These are phyloP conservation scores for Grammatotria lemairii DNA, from an alignment of 2,113 vertebrate species.

Conservation along the genomic window DNA sequence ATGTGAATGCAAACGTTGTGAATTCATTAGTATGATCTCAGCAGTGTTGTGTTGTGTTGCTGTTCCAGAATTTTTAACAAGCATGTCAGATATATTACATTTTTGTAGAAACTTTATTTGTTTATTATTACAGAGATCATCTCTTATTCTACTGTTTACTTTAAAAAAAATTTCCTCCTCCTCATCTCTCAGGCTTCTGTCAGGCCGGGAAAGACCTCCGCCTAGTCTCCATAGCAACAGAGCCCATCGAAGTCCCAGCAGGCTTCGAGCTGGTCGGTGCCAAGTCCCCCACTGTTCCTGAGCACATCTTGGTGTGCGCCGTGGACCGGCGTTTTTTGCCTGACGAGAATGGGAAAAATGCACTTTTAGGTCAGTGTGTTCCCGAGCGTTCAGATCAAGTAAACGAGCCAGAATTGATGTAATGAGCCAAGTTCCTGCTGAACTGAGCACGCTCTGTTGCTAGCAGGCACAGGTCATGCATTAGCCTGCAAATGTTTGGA, in stretches of 20 bases:
- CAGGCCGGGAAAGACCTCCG: slow-evolving; percentile 98
- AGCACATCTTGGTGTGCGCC: slow-evolving; percentile 94
- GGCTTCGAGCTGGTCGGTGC: slow-evolving; percentile 96
- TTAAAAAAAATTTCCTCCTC: neutral
- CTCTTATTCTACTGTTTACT: neutral
- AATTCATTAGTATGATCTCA: neutral
- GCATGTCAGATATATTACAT: neutral
- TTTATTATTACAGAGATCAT: neutral
- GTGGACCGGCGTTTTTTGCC: slow-evolving; percentile 96
- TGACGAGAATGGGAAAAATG: slow-evolving; percentile 98
- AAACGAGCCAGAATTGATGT: neutral
- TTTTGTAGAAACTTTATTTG: neutral
- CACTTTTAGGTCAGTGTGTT: slow-evolving; percentile 94
- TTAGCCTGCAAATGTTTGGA: neutral
- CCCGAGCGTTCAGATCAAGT: neutral
- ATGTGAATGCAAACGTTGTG: neutral
- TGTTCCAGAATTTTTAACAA: neutral
- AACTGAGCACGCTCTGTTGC: neutral
- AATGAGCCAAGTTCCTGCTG: neutral
- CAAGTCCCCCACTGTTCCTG: slow-evolving; percentile 90
- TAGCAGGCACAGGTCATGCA: too few species aligned
- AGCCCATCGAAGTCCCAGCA: slow-evolving; percentile 84
- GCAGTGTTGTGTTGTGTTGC: neutral
- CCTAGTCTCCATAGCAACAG: slow-evolving; percentile 87
- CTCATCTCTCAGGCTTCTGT: slow-evolving; percentile 83